Evolutionary conservation across 2,888 invertebrate species (phyloP), one percentile per base, ranked within the genome.

Genomic region (Heteromurus nitidus): DNA sequence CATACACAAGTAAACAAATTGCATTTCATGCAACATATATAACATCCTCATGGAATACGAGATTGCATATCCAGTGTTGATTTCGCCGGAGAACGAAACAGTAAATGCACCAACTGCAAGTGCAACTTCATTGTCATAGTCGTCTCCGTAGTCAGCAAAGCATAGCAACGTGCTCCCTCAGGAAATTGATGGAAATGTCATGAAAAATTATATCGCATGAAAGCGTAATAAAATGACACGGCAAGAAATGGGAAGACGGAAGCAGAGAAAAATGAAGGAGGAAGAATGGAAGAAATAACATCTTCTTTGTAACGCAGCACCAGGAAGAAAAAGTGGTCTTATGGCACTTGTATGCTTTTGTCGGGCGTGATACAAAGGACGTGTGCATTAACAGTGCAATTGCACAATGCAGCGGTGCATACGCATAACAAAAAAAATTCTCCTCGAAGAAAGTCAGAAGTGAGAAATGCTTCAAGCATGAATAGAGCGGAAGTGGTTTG

Each of bases 151-250:
- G 65, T 65, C 72, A 65, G 36, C 26, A 55, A 70, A 58, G 30
- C 68, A 68, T 70, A 73, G 60, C 76, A 70, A 31, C 22, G 5
- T 64, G 82, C 81, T 86, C 85, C 84, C 86, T 73, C 82, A 84
- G 85, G 86, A 85, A 86, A 86, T 84, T 84, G 84, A 85, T 82
- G 85, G 74, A 84, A 85, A 85, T 86, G 86, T 85, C 86, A 84
- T 84, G 85, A 83, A 86, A 84, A 85, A 85, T 84, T 84, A 85
- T 85, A 82, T 80, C 77, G 80, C 83, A 82, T 80, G 83, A 84
- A 86, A 80, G 84, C 81, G 80, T 82, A 83, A 80, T 82, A 84
- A 84, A 85, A 81, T 79, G 82, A 84, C 80, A 84, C 74, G 58
- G 72, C 72, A 83, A 60, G 73, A 79, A 73, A 75, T 70, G 68